A percentile compares a stretch with the other conserved stretches of the same genome.
Evolutionary conservation across 2,888 invertebrate genomes (phyloP).

Genomic region (Eupithecia pulchellata): DNA sequence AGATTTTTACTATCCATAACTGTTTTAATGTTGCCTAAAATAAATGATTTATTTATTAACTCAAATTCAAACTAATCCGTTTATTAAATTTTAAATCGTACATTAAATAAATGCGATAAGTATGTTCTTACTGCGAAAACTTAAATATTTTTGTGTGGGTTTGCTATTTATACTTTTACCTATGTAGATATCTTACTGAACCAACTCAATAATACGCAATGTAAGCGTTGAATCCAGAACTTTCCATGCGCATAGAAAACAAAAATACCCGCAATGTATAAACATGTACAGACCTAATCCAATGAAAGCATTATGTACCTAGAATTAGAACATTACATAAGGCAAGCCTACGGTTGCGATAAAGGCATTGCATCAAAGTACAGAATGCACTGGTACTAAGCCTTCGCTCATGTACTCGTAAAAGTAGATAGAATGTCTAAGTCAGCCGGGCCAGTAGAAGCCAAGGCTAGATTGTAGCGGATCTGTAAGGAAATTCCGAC

Average conservation of each 20-base stretch:
- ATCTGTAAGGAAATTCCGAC: slow-evolving; percentile 56
- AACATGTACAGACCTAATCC: slow-evolving; percentile 52
- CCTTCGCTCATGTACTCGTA: slow-evolving; percentile 82
- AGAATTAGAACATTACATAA: slow-evolving; percentile 70
- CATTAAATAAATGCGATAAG: background rate
- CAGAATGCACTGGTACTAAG: slow-evolving; percentile 69
- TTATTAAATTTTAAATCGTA: background rate
- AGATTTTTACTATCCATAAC: too few species aligned
- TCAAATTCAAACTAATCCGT: too few species aligned
- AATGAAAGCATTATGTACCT: slow-evolving; percentile 64
- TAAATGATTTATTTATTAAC: too few species aligned
- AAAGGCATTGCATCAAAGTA: slow-evolving; percentile 66
- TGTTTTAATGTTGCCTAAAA: too few species aligned
- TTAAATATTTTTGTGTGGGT: too few species aligned
- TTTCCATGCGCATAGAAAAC: slow-evolving; percentile 1
- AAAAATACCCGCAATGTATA: slow-evolving; percentile 17
- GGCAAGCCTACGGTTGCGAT: slow-evolving; percentile 56
- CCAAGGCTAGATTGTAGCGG: slow-evolving; percentile 80
- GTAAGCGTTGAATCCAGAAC: background rate
- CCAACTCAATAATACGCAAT: background rate
- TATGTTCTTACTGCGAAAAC: background rate
- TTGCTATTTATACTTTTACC: background rate
- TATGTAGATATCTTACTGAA: too few species aligned
- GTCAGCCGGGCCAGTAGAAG: slow-evolving; percentile 85
- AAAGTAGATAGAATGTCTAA: slow-evolving; percentile 86